A percentile compares a stretch with the other conserved stretches of the same genome.
Evolutionary conservation across 2,888 invertebrate species (phyloP).

Genomic region (Octonoba sinensis): DNA sequence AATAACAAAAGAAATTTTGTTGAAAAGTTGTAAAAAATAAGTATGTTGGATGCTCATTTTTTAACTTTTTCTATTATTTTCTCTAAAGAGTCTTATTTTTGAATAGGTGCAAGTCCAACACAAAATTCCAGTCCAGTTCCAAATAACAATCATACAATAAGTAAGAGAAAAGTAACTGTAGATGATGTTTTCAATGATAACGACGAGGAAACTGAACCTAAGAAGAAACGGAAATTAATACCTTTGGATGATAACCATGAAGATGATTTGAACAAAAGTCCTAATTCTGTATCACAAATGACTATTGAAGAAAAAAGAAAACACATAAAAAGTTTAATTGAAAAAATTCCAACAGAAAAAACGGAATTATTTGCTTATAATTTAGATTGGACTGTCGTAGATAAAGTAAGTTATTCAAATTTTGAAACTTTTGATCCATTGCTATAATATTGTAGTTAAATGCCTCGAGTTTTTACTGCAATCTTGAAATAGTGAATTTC

Average conservation of each 20-base stretch:
- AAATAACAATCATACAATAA: constrained; percentile 38
- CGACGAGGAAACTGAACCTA: constrained; percentile 73
- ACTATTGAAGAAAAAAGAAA: constrained; percentile 91
- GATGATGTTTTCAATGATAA: constrained; percentile 89
- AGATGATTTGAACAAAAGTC: constrained; percentile 34
- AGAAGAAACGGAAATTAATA: constrained; percentile 82
- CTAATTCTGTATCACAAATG: constrained; percentile 53
- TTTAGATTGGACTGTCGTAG: constrained; percentile 89
- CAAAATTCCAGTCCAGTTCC: constrained; percentile 39
- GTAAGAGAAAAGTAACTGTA: constrained; percentile 80
- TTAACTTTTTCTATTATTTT: too few species aligned
- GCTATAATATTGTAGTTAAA: too few species aligned
- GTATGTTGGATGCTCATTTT: too few species aligned
- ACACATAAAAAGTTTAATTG: constrained; percentile 96
- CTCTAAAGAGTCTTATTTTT: too few species aligned
- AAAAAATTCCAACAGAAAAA: constrained; percentile 98
- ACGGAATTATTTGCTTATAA: constrained; percentile 94
- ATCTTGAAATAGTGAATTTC: neutral
- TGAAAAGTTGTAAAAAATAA: too few species aligned
- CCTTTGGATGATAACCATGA: constrained; percentile 76
- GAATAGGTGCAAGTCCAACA: constrained; percentile 62
- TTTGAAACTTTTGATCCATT: too few species aligned
- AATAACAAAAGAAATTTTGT: too few species aligned
- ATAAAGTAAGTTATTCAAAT: constrained; percentile 75
- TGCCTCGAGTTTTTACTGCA: too few species aligned